These are phyloP conservation scores for Epinotia brunnichana DNA, from an alignment of 2,888 invertebrate species.

Conservation along the genomic window DNA sequence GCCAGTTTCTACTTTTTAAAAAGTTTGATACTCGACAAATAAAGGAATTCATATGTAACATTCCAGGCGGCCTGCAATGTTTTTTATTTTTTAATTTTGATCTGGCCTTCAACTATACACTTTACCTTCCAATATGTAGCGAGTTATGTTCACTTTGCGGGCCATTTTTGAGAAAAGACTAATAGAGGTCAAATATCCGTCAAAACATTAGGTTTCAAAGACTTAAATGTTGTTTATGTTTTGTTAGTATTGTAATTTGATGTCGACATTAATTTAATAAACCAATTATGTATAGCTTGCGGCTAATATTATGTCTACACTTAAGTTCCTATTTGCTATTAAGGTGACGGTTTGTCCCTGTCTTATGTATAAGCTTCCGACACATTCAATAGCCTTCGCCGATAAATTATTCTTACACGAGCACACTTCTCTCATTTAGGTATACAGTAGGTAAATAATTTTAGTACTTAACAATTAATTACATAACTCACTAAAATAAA, in stretches of 20 bases:
- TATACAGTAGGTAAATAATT: neutral
- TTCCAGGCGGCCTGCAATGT: too few relatives aligned
- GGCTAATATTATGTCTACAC: slow-evolving; percentile 2
- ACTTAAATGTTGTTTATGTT: neutral
- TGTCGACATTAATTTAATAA: slow-evolving; percentile 17
- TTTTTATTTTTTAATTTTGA: too few relatives aligned
- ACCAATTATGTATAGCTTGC: slow-evolving; percentile 17
- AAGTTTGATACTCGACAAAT: too few relatives aligned
- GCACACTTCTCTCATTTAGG: neutral
- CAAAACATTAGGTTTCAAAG: slow-evolving; percentile 3
- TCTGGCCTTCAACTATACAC: too few relatives aligned
- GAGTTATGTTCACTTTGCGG: too few relatives aligned
- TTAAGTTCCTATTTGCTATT: slow-evolving; percentile 15
- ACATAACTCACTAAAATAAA: too few relatives aligned
- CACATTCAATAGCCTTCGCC: neutral
- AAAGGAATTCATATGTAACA: too few relatives aligned
- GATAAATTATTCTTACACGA: neutral
- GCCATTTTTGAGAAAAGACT: too few relatives aligned
- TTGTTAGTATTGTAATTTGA: slow-evolving; percentile 3
- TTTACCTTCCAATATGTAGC: too few relatives aligned
- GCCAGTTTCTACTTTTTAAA: too few relatives aligned
- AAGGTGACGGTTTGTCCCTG: slow-evolving; percentile 12
- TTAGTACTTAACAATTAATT: too few relatives aligned
- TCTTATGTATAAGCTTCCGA: neutral
- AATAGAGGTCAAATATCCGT: slow-evolving; percentile 1